These are phyloP conservation scores for Rallus crepitans DNA, from an alignment of 2,797 vertebrate genomes.

Conservation along the genomic window DNA sequence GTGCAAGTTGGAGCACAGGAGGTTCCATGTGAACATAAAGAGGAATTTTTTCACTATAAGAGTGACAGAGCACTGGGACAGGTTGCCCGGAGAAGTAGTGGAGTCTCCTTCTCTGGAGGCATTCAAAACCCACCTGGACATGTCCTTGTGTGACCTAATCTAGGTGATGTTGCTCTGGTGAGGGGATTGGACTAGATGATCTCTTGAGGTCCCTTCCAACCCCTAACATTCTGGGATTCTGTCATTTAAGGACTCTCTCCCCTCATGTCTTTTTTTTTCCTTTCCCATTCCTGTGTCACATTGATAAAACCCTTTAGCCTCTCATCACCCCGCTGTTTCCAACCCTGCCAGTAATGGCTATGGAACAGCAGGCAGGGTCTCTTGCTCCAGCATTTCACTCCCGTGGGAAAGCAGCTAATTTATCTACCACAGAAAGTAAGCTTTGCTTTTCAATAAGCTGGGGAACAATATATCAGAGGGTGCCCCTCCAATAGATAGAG, in stretches of 20 bases:
- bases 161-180: too few species aligned
- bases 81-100: too few species aligned
- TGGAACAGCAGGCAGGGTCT: neutral
- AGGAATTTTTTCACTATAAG: too few species aligned
- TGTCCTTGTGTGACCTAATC: too few species aligned
- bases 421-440: neutral
- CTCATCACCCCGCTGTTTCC: fast-evolving
- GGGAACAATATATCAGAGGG: neutral
- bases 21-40: too few species aligned
- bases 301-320: neutral
- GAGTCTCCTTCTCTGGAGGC: too few species aligned
- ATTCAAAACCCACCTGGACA: too few species aligned
- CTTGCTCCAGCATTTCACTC: neutral
- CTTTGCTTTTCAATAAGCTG: neutral
- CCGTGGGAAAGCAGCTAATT: neutral
- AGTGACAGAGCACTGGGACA: too few species aligned
- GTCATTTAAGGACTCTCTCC: neutral
- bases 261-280: neutral
- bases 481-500: neutral
- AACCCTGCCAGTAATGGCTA: neutral
- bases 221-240: too few species aligned
- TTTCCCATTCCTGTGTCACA: neutral
- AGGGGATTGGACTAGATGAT: too few species aligned
- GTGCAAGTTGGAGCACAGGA: too few species aligned
- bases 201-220: too few species aligned